These are phyloP conservation scores for Thryonomys swinderianus DNA, from an alignment of 2,113 vertebrate species.

Conservation along the genomic window DNA sequence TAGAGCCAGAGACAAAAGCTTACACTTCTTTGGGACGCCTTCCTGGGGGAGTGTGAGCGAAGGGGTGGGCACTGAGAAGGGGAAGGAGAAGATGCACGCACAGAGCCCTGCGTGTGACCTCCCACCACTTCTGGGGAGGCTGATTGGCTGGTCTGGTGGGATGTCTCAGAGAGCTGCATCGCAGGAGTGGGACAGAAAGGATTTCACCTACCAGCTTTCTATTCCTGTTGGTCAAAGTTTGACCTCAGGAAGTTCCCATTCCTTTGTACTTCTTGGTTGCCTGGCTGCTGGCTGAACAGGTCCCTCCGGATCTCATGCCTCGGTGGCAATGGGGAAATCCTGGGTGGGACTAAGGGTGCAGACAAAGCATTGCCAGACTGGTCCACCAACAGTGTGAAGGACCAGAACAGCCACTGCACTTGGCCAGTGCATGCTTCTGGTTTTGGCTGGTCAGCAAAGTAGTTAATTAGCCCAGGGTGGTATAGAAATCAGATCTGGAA, in stretches of 20 bases:
- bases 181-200: background rate
- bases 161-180: no score
- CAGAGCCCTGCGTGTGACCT: background rate
- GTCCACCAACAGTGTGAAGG: background rate
- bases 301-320: background rate
- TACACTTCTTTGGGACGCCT: background rate
- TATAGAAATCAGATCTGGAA: background rate
- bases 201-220: background rate
- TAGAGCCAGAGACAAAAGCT: background rate
- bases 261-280: no score
- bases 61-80: background rate
- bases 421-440: background rate
- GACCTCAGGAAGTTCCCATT: background rate
- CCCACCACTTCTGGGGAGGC: background rate
- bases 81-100: background rate
- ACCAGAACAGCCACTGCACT: background rate
- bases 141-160: no score
- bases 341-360: background rate
- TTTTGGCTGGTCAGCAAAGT: background rate
- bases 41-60: background rate
- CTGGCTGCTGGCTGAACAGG: background rate
- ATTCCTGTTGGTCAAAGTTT: background rate
- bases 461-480: background rate
- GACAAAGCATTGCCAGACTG: background rate
- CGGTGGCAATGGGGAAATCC: background rate